Base-by-base conservation (phyloP, 1,140 invertebrate genomes). In the Orius laevigatus region DNA sequence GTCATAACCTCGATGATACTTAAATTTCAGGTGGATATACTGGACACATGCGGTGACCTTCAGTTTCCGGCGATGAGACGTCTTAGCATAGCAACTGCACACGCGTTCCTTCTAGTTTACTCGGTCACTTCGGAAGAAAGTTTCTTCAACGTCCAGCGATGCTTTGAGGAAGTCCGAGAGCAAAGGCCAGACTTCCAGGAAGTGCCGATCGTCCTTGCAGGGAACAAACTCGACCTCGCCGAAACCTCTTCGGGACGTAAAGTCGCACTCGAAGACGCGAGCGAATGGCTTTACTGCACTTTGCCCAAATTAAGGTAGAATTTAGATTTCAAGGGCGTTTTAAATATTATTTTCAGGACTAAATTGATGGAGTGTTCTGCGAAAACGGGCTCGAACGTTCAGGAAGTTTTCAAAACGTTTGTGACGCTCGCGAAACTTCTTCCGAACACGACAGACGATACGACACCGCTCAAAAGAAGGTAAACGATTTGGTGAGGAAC, bases 51-150 rank as follows among this genome's bases (percentile, higher is more conserved):
- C 9, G 79, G 86, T 25, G 82, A 87, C 60, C 75, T 84, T 60
- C 83, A 89, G 62, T 90, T 89, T 63, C 86, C 86, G 12, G 84
- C 84, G 19, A 89, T 89, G 84, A 66, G 79, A 51, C 69, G 84
- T 41, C 67, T 93, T 18, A 87, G 81, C 55, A 89, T 93, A 56
- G 82, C 87, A 1, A 90, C 84, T 3, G 87, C 86, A 4, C 80
- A 87, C 62, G 89, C 86, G 6, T 93, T 93, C 60, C 73, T 92
- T 33, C 70, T 93, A 12, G 87, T 92, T 8, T 93, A 91, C 62
- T 78, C 84, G 10, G 75, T 85, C n/a, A 84, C 83, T 14, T 79
- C 78, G 39, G 65, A 68, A 49, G 67, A 74, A 25, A 84, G 81
- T n/a, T 84, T 87, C 59, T 71, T 76, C 46, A 76, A 75, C 53